Conservation (phyloP, 2,113 vertebrate genomes). For the Malurus cyaneus region DNA sequence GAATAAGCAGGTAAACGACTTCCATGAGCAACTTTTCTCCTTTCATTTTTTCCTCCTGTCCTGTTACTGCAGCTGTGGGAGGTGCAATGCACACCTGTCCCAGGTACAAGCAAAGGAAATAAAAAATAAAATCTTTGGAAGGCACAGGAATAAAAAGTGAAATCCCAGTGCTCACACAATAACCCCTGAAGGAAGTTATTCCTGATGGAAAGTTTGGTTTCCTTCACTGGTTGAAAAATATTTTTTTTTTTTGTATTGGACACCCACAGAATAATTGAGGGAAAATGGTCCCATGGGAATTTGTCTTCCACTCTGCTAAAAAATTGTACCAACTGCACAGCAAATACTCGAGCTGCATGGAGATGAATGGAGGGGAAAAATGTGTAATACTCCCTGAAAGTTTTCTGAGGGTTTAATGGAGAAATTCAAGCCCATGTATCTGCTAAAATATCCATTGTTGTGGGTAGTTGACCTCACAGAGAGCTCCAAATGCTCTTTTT, state of each 20-base stretch:
- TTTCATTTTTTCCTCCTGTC: background rate
- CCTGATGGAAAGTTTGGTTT: background rate
- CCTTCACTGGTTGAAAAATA: background rate
- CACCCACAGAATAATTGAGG: background rate
- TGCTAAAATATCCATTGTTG: background rate
- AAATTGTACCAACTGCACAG: background rate
- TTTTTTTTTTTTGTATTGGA: background rate
- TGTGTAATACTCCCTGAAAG: background rate
- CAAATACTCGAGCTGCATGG: background rate
- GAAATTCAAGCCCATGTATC: background rate
- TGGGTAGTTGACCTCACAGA: background rate
- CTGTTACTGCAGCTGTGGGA: background rate
- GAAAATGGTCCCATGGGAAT: background rate
- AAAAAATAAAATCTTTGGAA: background rate
- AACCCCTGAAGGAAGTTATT: background rate
- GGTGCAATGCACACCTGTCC: background rate
- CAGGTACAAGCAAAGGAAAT: background rate
- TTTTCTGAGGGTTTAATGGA: background rate
- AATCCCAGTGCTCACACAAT: background rate
- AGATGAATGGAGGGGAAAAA: background rate
- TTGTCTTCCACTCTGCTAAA: background rate
- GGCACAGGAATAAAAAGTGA: background rate
- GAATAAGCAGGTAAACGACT: background rate
- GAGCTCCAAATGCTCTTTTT: constrained; percentile 13
- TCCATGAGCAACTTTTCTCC: background rate